Base-by-base conservation (phyloP, 2,888 invertebrate genomes). In the Agrotis segetum region DNA sequence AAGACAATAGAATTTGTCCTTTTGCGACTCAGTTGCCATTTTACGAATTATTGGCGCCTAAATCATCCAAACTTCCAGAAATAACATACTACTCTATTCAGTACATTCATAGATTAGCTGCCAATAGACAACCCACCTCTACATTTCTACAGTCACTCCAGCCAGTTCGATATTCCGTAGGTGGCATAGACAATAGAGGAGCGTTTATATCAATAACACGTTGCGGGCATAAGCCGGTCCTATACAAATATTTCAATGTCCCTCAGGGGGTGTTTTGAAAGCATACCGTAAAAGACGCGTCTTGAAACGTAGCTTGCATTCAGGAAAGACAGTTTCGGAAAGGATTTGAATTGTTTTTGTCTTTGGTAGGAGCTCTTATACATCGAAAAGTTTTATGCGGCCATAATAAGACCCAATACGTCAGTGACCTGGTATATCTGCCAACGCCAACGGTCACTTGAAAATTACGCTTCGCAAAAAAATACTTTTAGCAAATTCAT, bases 241-340 rank as follows among this genome's bases (percentile, higher is more conserved):
- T 85, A 71, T 82, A 84, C 77, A 88, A 86, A 87, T 84, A 87
- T 74, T 67, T 71, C 79, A 67, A 52, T 63, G 67, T 71, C 83
- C 70, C 77, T 65, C 5, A 80, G 50, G 79, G 24, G 61, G 56
- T 74, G 68, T 84, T 78, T 72, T 70, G 74, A 71, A 75, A 79
- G 74, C 71, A 69, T 55, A 63, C 40, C 61, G 55, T 76, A 77
- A 74, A 83, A 77, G 64, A 67, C 55, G 19, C 7, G 13, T 16
- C 49, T 3, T 55, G 6, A 21, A 47, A 65, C 7, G 49, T 1
- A 53, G 67, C 49, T 72, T 72, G 56, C 49, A 65, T 81, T 71
- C 44, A 44, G 61, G 24, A 69, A 40, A 67, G 7, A 52, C 13
- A 17, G 16, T 53, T 17, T 40, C 5, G 19, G 46, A 71, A 49